These are phyloP conservation scores for Amia ocellicauda DNA, from an alignment of 2,113 vertebrate genomes.

Conservation along the genomic window DNA sequence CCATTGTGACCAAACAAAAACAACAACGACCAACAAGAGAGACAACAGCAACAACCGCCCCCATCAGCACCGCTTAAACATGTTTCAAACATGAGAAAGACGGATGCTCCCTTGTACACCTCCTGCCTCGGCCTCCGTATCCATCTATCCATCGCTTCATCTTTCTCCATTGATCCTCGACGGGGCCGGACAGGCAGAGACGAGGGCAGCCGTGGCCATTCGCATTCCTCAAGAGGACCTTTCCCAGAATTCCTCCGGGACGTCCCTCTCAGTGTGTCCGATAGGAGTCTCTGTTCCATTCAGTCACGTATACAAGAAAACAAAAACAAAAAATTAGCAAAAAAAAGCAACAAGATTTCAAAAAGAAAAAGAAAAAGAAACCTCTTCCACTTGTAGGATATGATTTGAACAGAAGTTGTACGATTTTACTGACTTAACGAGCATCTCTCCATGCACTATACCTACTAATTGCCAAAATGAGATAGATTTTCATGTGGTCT, in stretches of 20 bases:
- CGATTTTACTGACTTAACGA: slow-evolving; percentile 49
- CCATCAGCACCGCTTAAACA: slow-evolving; percentile 18
- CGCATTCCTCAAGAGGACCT: slow-evolving; percentile 33
- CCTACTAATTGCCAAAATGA: slow-evolving; percentile 77
- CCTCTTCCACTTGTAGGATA: slow-evolving; percentile 50
- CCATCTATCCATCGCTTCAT: too few relatives aligned
- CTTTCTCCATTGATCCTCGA: slow-evolving; percentile 23
- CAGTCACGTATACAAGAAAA: slow-evolving; percentile 47
- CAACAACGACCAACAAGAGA: slow-evolving; percentile 26
- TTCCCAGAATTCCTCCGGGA: slow-evolving; percentile 31
- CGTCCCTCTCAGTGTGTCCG: slow-evolving; percentile 39
- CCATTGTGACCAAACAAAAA: slow-evolving; percentile 2
- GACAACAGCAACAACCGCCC: slow-evolving; percentile 35
- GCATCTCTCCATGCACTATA: slow-evolving; percentile 70
- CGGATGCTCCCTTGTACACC: slow-evolving; percentile 21
- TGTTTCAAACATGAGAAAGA: slow-evolving; percentile 26
- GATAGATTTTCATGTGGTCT: slow-evolving; percentile 68
- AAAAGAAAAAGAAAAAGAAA: slow-evolving; percentile 23
- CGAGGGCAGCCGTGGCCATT: slow-evolving; percentile 22
- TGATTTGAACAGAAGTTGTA: slow-evolving; percentile 47
- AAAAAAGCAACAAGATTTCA: too few relatives aligned
- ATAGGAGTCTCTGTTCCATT: slow-evolving; percentile 45
- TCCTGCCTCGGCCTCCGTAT: slow-evolving; percentile 36
- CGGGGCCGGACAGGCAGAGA: slow-evolving; percentile 28
- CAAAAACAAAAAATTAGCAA: slow-evolving; percentile 30